A percentile compares a stretch with the other conserved stretches of the same genome.
Conservation (phyloP, 2,888 invertebrate genomes). For the Eudasyphora cyanicolor region DNA sequence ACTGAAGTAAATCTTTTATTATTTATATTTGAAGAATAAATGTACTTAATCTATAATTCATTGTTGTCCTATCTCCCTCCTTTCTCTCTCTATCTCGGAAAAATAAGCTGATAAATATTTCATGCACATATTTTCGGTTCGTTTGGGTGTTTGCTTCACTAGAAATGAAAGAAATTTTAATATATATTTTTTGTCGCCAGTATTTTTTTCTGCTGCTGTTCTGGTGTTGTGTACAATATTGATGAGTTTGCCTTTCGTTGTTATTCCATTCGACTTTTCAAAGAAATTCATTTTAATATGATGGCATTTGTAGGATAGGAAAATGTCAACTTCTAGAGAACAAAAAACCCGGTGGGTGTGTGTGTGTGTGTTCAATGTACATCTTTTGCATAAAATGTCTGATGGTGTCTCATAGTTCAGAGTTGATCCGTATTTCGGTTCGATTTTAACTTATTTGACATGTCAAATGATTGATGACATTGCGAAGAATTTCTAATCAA, state of each 20-base stretch:
- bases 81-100: not conserved
- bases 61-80: not conserved
- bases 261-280: not conserved
- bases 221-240: conserved; percentile 2
- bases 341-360: not conserved
- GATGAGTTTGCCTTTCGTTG: conserved; percentile 3
- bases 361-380: not conserved
- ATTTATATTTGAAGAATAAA: not conserved
- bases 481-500: conserved; percentile 65
- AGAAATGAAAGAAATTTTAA: not conserved
- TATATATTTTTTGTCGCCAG: not conserved
- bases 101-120: conserved; percentile 15
- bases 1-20: not conserved
- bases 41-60: conserved; percentile 8
- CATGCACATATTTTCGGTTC: not conserved
- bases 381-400: conserved; percentile 2
- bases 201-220: not conserved
- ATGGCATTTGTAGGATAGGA: not conserved
- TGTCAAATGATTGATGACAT: conserved; percentile 75
- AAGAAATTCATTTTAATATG: conserved; percentile 12
- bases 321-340: not conserved
- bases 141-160: not conserved
- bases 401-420: not conserved
- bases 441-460: conserved; percentile 64
- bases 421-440: not conserved